Conservation (phyloP, 2,113 vertebrate species). For the Amphilophus citrinellus region DNA sequence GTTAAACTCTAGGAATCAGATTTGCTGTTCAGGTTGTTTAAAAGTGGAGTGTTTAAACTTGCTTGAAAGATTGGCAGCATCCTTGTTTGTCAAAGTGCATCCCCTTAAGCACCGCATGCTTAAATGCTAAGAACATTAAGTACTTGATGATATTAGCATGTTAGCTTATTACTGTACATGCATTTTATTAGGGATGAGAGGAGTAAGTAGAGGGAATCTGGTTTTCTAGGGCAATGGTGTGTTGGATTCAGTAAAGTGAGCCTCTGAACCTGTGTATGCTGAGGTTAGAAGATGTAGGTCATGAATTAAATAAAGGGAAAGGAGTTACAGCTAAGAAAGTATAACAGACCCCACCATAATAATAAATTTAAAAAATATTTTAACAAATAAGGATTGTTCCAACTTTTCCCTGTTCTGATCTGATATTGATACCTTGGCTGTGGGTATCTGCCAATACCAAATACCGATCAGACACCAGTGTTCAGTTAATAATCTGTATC, state of each 20-base stretch:
- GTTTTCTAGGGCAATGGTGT: constrained; percentile 53
- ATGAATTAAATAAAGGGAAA: constrained; percentile 19
- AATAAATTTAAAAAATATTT: not conserved
- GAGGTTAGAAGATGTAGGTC: constrained; percentile 14
- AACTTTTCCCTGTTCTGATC: not conserved
- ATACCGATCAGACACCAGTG: not conserved
- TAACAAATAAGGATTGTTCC: not conserved
- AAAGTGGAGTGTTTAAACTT: not conserved
- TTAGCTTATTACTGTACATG: constrained; percentile 53
- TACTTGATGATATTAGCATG: constrained; percentile 52
- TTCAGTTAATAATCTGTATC: not conserved
- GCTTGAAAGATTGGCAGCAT: constrained; percentile 15
- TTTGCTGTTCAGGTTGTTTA: not conserved
- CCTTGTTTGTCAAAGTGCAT: constrained; percentile 36
- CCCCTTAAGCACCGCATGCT: constrained; percentile 8
- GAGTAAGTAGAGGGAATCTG: constrained; percentile 14
- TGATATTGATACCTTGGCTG: not conserved
- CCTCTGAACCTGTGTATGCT: constrained; percentile 38
- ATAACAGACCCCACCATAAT: not conserved
- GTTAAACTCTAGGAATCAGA: not conserved
- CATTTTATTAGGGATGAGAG: constrained; percentile 23
- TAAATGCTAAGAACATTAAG: constrained; percentile 21
- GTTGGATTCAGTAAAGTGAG: constrained; percentile 56
- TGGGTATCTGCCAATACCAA: not conserved
- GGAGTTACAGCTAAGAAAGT: not conserved